Base-by-base conservation (phyloP, 2,888 invertebrate species). In the Eristalinus aeneus region DNA sequence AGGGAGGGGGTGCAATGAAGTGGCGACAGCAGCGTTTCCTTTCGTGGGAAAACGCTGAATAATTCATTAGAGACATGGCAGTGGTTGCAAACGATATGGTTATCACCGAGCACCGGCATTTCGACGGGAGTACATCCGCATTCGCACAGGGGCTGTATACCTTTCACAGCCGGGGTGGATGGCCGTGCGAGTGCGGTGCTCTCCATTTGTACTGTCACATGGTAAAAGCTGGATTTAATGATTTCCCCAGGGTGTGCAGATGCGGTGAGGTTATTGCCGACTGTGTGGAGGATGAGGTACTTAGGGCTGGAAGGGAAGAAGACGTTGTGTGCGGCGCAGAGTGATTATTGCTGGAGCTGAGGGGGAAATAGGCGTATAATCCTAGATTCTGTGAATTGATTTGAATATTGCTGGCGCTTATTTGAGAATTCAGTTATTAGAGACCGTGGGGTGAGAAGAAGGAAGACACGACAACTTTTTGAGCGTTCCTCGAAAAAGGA, bases 31-130 rank as follows among this genome's bases (percentile, higher is more conserved):
- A 12, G 11, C 23, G 23, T 56, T 11, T 58, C 56, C 9, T 4
- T 34, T 58, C 76, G 63, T 67, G 68, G 53, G 60, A 67, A 76
- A 68, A 68, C 31, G 34, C 20, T 77, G 76, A 69, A 77, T 77
- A 77, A 77, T 69, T 77, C 76, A 77, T 77, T 69, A 68, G 68
- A 61, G n/a, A 34, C 34, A 22, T 11, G 20, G 39, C n/a, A 53
- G 16, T 61, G 60, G 54, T 56, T 63, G 63, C 31, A 56, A 36
- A 8, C 34, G 54, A 73, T 58, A 39, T 11, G 54, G 34, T 64
- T 34, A 16, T 23, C 36, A 20, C 32, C 46, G 20, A 58, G 60
- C 12, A n/a, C 10, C 22, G 75, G 65, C 65, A 65, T 67, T 75
- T 76, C 36, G 5, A 12, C 27, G 32, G 53, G 34, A 27, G 46